Conservation (phyloP, 35 echinoderm and acorn worm species). For the Heliocidaris tuberculata region DNA sequence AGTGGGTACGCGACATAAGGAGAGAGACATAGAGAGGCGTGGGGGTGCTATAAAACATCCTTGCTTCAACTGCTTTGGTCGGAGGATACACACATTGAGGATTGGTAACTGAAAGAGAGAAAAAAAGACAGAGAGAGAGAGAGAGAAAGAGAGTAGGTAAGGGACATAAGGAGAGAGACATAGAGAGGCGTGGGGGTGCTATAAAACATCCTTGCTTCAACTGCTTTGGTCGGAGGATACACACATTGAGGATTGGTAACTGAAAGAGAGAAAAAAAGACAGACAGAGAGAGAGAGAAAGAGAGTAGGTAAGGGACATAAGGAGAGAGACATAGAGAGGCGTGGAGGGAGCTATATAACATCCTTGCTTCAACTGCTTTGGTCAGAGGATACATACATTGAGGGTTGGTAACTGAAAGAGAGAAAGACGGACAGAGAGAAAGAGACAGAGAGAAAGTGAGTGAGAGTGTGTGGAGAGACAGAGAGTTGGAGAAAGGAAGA, state of each 20-base stretch:
- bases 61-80: conserved; percentile 83
- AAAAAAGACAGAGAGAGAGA: background rate
- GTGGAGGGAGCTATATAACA: conserved; percentile 61
- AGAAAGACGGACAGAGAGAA: background rate
- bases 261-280: background rate
- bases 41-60: conserved; percentile 62
- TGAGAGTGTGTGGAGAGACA: background rate
- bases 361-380: conserved; percentile 80
- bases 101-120: conserved; percentile 39
- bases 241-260: conserved; percentile 66
- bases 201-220: conserved; percentile 85
- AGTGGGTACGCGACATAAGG: background rate
- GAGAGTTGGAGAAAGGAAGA: background rate
- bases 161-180: background rate
- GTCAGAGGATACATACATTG: conserved; percentile 63
- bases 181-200: background rate
- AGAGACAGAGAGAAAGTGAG: background rate
- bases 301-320: background rate
- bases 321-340: background rate
- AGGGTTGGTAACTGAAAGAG: conserved; percentile 48
- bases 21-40: background rate
- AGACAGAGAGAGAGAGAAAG: background rate
- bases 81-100: conserved; percentile 60
- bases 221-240: conserved; percentile 63
- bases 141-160: background rate